Conservation (phyloP, 2,113 vertebrate species). For the Trematomus loennbergii region DNA sequence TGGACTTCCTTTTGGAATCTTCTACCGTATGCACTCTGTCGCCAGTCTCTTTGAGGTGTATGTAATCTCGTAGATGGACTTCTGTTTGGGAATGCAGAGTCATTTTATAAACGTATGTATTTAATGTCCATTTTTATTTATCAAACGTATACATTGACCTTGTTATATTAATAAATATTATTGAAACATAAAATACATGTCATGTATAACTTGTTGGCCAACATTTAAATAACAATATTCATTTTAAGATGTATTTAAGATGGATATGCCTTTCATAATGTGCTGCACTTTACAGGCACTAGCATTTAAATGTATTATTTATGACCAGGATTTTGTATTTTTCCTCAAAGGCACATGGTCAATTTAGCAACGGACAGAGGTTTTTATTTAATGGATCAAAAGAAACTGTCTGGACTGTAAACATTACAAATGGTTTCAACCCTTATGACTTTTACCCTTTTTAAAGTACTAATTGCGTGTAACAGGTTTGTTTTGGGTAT, state of each 20-base stretch:
- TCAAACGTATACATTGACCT: background rate
- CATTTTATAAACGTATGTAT: background rate
- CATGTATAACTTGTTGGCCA: background rate
- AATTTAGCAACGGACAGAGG: background rate
- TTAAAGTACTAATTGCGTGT: no score
- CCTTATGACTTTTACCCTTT: no score
- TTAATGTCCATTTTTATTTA: background rate
- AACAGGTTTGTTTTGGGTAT: no score
- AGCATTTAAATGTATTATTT: background rate
- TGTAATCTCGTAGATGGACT: slow-evolving; percentile 79
- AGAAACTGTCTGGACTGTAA: no score
- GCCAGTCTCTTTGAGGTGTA: slow-evolving; percentile 95
- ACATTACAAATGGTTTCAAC: no score
- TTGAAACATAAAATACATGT: background rate
- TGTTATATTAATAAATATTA: slow-evolving; percentile 11
- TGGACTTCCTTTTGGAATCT: slow-evolving; percentile 95
- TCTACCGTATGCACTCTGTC: slow-evolving; percentile 98
- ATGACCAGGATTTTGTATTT: background rate
- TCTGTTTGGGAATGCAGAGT: background rate
- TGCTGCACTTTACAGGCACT: background rate
- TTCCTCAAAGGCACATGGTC: background rate
- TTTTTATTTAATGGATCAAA: no score
- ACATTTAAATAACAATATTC: background rate
- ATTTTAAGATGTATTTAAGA: no score
- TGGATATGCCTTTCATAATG: background rate